phyloP scores from a whole-genome alignment of 2,888 invertebrate species.

The Cremastobaeus sp. region DNA sequence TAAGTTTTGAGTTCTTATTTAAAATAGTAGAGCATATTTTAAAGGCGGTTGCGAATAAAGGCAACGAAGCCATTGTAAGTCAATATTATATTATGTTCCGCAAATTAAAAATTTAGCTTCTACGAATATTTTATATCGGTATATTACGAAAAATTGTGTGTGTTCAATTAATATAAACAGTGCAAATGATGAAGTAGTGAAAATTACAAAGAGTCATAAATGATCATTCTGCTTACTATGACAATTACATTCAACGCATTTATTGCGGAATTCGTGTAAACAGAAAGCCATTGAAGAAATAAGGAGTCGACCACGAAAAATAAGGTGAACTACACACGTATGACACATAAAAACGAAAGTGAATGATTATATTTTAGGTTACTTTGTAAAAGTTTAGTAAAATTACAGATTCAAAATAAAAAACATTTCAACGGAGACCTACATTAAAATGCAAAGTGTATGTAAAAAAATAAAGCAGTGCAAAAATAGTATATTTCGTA shows the following conservation, averaged over 20 bases:
- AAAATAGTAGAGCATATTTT: too few species aligned
- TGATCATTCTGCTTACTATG: background rate
- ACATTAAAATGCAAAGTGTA: too few species aligned
- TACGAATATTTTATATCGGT: conserved; percentile 2
- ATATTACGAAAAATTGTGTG: background rate
- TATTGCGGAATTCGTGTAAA: background rate
- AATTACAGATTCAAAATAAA: too few species aligned
- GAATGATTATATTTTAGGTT: too few species aligned
- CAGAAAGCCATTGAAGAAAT: background rate
- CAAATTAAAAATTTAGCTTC: too few species aligned
- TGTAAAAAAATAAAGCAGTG: too few species aligned
- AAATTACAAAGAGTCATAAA: background rate
- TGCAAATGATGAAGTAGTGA: background rate
- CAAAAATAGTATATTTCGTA: too few species aligned
- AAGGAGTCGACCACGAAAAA: background rate
- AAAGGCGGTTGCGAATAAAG: conserved; percentile 6
- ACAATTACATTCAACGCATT: background rate
- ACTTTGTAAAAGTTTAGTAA: too few species aligned
- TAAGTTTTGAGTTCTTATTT: too few species aligned
- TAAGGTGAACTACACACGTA: background rate
- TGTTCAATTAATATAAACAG: background rate
- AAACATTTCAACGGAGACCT: too few species aligned
- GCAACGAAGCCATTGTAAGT: background rate
- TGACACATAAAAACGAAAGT: background rate
- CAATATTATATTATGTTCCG: background rate